A percentile compares a stretch with the other conserved stretches of the same genome.
phyloP scores from a whole-genome alignment of 2,797 vertebrate genomes.

The Orientallactaga sibirica region DNA sequence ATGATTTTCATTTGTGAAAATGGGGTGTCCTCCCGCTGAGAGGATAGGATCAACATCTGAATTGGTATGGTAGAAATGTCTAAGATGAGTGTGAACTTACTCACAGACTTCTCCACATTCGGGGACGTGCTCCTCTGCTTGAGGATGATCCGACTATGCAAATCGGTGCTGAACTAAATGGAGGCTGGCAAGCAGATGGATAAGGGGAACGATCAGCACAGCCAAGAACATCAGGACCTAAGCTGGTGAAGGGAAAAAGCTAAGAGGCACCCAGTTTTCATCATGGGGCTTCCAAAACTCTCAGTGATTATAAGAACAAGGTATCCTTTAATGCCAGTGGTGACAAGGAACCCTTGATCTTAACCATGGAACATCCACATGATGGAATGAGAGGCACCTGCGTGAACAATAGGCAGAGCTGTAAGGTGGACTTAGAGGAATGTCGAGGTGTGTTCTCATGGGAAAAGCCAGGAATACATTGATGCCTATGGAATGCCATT shows the following conservation, averaged over 20 bases:
- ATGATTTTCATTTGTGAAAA: constrained; percentile 35
- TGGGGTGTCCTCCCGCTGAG: not conserved
- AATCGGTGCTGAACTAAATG: not conserved
- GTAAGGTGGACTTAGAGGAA: not conserved
- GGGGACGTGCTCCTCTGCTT: not conserved
- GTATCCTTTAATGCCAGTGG: not conserved
- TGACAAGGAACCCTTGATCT: not conserved
- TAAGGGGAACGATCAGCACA: constrained; percentile 1
- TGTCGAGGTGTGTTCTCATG: not conserved
- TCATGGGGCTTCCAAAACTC: not conserved
- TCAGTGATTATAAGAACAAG: not conserved
- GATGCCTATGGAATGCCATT: not conserved
- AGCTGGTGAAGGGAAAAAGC: not conserved
- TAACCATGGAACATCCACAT: not conserved
- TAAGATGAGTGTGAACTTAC: not conserved
- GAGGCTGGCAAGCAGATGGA: constrained; percentile 10
- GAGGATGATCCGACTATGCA: not conserved
- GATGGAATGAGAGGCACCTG: not conserved
- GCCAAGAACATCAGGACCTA: constrained; percentile 25
- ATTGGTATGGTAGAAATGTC: not conserved
- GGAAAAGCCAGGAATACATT: constrained; percentile 17
- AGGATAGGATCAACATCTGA: not conserved
- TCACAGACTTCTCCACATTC: not conserved
- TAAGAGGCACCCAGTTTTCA: constrained; percentile 10
- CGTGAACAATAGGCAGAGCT: not conserved